Evolutionary conservation across 2,113 vertebrate species (phyloP).

Genomic region (Atlantisia rogersi): DNA sequence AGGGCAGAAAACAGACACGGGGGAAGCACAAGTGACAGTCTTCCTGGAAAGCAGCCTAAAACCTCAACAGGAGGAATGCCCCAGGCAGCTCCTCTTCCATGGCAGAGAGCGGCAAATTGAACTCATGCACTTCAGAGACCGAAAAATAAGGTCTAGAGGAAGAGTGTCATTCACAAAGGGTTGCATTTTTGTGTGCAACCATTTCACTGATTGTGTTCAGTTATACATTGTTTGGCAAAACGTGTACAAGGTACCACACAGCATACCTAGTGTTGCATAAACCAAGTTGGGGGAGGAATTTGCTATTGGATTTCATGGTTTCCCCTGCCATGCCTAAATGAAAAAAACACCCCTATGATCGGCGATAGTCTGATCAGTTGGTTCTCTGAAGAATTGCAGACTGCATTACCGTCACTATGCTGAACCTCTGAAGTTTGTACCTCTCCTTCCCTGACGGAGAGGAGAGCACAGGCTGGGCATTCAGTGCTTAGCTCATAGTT

Average conservation of each 20-base stretch:
- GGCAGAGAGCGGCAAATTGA: background rate
- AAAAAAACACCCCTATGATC: background rate
- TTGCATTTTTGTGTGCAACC: background rate
- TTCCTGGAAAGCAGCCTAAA: background rate
- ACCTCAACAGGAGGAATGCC: background rate
- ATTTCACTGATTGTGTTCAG: background rate
- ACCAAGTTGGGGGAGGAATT: rapidly evolving
- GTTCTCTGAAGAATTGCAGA: background rate
- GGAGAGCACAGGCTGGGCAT: background rate
- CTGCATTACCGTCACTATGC: background rate
- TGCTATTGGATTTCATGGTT: background rate
- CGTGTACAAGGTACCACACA: background rate
- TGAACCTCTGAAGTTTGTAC: background rate
- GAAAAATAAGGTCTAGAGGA: background rate
- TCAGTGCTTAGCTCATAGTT: background rate
- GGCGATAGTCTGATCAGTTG: background rate
- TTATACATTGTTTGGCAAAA: background rate
- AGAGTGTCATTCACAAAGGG: background rate
- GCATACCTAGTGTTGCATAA: background rate
- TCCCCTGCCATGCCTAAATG: background rate
- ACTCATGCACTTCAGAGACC: no score
- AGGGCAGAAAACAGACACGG: background rate
- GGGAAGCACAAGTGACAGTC: background rate
- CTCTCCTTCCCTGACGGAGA: background rate
- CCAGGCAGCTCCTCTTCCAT: background rate